Evolutionary conservation across 2,113 vertebrate genomes (phyloP).

Genomic region (Pholis gunnellus): DNA sequence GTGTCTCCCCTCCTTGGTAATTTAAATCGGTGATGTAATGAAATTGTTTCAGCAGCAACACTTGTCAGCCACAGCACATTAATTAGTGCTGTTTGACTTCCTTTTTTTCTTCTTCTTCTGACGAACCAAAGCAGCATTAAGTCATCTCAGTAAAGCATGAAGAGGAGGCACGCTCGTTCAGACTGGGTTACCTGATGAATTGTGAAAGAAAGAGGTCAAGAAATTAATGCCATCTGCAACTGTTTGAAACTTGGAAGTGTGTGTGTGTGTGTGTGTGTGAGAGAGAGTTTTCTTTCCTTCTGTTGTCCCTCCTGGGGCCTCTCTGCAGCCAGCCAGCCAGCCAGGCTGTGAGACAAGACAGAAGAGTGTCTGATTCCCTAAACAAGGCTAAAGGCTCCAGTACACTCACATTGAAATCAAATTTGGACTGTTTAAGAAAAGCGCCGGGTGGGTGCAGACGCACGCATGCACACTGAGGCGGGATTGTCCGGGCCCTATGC

Average conservation of each 20-base stretch:
- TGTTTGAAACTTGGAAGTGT: slow-evolving; percentile 74
- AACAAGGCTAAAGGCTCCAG: slow-evolving; percentile 69
- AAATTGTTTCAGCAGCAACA: slow-evolving; percentile 79
- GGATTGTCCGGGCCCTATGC: slow-evolving; percentile 10
- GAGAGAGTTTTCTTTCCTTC: slow-evolving; percentile 74
- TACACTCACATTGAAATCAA: slow-evolving; percentile 71
- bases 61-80: slow-evolving; percentile 71
- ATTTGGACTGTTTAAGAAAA: slow-evolving; percentile 50
- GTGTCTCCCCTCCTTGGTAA: slow-evolving; percentile 65
- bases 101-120: background rate
- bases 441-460: slow-evolving; percentile 25
- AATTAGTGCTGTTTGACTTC: slow-evolving; percentile 65
- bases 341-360: slow-evolving; percentile 76
- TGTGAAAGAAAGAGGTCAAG: slow-evolving; percentile 72
- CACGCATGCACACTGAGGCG: slow-evolving; percentile 18
- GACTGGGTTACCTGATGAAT: slow-evolving; percentile 75
- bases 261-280: slow-evolving; percentile 24
- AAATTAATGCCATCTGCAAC: slow-evolving; percentile 79
- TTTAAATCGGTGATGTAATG: slow-evolving; percentile 81
- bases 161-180: slow-evolving; percentile 54
- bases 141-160: slow-evolving; percentile 63
- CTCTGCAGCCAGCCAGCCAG: slow-evolving; percentile 60
- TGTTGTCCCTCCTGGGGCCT: slow-evolving; percentile 81
- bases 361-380: slow-evolving; percentile 77
- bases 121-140: slow-evolving; percentile 59